A percentile compares a stretch with the other conserved stretches of the same genome.
These are phyloP conservation scores for Campoletis raptor DNA, from an alignment of 2,888 invertebrate genomes.

Conservation along the genomic window DNA sequence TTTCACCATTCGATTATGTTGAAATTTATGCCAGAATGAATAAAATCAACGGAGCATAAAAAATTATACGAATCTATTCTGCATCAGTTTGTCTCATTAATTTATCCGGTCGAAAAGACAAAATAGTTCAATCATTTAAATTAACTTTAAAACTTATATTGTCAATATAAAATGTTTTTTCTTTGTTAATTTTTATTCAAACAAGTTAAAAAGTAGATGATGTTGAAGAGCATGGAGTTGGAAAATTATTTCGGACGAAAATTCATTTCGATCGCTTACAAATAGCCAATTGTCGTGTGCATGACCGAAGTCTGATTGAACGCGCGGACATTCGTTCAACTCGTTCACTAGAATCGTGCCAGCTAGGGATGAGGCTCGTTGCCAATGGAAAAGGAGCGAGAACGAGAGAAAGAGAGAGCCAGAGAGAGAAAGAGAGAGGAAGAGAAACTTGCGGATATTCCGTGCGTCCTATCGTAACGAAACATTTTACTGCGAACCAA, in stretches of 20 bases:
- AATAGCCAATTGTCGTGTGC: constrained; percentile 58
- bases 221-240: background rate
- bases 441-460: background rate
- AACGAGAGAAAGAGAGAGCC: constrained; percentile 26
- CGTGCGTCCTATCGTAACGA: constrained; percentile 43
- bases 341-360: constrained; percentile 29
- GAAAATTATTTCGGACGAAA: constrained; percentile 58
- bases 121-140: background rate
- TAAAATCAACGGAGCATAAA: background rate
- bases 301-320: constrained; percentile 57
- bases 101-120: background rate
- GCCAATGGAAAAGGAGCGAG: constrained; percentile 30
- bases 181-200: background rate
- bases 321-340: constrained; percentile 57
- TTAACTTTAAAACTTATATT: background rate
- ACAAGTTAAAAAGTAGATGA: background rate
- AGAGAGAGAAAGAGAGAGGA: constrained; percentile 25
- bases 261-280: constrained; percentile 58
- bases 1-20: background rate
- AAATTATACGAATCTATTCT: constrained; percentile 2
- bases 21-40: background rate
- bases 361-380: background rate
- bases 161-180: background rate
- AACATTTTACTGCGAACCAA: constrained; percentile 60
- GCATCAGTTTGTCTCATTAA: constrained; percentile 1